A percentile compares a stretch with the other conserved stretches of the same genome.
Conservation (phyloP, 2,797 vertebrate genomes). For the Chaunax sp. region DNA sequence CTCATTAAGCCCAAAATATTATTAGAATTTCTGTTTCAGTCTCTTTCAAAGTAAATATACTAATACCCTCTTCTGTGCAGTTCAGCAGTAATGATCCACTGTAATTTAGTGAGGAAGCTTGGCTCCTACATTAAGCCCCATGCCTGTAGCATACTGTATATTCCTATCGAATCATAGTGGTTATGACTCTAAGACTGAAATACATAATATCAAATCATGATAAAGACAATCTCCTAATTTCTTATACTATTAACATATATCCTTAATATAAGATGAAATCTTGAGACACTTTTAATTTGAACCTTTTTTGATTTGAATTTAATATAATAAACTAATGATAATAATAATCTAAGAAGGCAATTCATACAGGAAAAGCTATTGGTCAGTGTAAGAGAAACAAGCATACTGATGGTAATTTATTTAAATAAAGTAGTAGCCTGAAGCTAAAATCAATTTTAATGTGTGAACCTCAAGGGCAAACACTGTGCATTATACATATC, state of each 20-base stretch:
- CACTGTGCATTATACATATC: no score
- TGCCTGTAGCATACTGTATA: not conserved
- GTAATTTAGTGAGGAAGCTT: constrained; percentile 11
- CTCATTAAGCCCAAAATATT: constrained; percentile 74
- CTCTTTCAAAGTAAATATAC: constrained; percentile 47
- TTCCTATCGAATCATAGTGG: constrained; percentile 14
- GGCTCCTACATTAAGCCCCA: not conserved
- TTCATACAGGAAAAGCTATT: not conserved
- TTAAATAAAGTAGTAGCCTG: no score
- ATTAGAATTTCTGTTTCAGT: constrained; percentile 41
- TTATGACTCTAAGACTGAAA: constrained; percentile 6
- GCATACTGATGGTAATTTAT: not conserved
- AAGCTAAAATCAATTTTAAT: not conserved
- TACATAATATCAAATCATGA: not conserved
- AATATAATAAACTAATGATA: not conserved
- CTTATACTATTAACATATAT: not conserved
- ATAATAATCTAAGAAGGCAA: not conserved
- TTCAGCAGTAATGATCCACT: constrained; percentile 47
- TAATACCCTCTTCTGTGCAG: constrained; percentile 39
- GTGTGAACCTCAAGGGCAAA: no score
- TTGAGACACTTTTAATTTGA: not conserved
- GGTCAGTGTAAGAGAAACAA: not conserved
- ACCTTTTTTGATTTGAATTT: not conserved
- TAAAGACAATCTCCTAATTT: not conserved
- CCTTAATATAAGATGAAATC: not conserved